Evolutionary conservation across 2,113 vertebrate species (phyloP).

Genomic region (Megalops atlanticus): DNA sequence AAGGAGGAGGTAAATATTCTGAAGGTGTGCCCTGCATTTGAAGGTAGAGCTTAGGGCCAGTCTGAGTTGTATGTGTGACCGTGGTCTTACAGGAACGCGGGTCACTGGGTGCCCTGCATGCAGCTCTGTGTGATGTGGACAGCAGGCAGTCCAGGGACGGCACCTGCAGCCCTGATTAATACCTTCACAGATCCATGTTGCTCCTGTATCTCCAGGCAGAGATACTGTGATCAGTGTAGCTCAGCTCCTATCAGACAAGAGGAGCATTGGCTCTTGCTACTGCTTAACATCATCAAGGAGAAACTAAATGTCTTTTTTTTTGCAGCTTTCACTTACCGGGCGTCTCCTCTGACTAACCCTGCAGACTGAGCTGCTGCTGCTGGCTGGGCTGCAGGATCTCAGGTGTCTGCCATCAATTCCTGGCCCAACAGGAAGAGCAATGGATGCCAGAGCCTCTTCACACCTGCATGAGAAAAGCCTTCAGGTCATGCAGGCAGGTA

Average conservation of each 20-base stretch:
- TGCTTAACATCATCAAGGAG: slow-evolving; percentile 79
- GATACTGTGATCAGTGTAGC: slow-evolving; percentile 78
- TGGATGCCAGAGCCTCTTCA: too few species aligned
- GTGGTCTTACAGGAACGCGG: not conserved
- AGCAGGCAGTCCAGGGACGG: too few species aligned
- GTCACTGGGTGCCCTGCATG: slow-evolving; percentile 40
- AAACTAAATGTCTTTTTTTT: slow-evolving; percentile 78
- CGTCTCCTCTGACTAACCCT: slow-evolving; percentile 75
- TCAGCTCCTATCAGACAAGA: slow-evolving; percentile 84
- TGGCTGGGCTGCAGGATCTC: too few species aligned
- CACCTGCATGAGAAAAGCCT: too few species aligned
- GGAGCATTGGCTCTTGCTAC: slow-evolving; percentile 81
- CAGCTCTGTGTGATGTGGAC: slow-evolving; percentile 64
- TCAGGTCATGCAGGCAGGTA: too few species aligned
- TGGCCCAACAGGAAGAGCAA: too few species aligned
- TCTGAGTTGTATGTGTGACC: too few species aligned
- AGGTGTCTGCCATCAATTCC: too few species aligned
- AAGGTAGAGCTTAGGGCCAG: too few species aligned
- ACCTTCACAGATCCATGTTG: slow-evolving; percentile 65
- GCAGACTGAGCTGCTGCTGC: too few species aligned
- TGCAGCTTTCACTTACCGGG: slow-evolving; percentile 73
- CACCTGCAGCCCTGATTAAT: slow-evolving; percentile 76
- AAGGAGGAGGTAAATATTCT: too few species aligned
- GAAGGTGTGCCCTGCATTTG: too few species aligned
- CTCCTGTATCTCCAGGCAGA: slow-evolving; percentile 78